Conservation (phyloP, 2,888 invertebrate genomes). For the Caradrina kadenii region DNA sequence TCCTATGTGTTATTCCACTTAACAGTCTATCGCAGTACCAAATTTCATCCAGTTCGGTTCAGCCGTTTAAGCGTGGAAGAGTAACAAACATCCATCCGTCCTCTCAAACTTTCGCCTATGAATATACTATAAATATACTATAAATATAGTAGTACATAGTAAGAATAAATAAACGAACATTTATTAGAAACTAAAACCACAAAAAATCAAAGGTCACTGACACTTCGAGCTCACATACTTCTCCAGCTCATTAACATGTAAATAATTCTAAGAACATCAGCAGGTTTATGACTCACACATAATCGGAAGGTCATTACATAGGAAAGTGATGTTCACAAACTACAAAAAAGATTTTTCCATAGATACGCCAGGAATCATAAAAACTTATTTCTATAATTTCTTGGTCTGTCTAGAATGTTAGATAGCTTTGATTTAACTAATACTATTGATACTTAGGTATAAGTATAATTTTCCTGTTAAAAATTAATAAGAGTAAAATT, state of each 20-base stretch:
- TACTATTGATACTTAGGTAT: background rate
- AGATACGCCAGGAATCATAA: slow-evolving; percentile 46
- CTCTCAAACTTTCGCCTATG: too few species aligned
- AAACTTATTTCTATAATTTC: slow-evolving; percentile 38
- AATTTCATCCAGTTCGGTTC: too few species aligned
- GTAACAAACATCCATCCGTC: too few species aligned
- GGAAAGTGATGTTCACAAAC: slow-evolving; percentile 4
- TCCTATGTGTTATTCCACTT: too few species aligned
- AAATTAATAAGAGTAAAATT: too few species aligned
- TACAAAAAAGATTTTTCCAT: slow-evolving; percentile 24
- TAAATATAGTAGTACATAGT: too few species aligned
- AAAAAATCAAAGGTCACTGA: background rate
- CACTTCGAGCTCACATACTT: background rate
- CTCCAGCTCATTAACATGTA: background rate
- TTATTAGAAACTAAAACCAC: background rate
- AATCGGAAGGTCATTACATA: slow-evolving; percentile 6
- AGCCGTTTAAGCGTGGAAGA: too few species aligned
- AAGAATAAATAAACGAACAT: too few species aligned
- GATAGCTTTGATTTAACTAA: slow-evolving; percentile 44
- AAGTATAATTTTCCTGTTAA: too few species aligned
- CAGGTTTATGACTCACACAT: slow-evolving; percentile 10
- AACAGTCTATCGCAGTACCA: too few species aligned
- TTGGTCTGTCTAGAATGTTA: slow-evolving; percentile 32
- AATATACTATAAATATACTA: too few species aligned
- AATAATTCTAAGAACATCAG: background rate